Base-by-base conservation (phyloP, 2,113 vertebrate genomes). In the Mesitornis unicolor region DNA sequence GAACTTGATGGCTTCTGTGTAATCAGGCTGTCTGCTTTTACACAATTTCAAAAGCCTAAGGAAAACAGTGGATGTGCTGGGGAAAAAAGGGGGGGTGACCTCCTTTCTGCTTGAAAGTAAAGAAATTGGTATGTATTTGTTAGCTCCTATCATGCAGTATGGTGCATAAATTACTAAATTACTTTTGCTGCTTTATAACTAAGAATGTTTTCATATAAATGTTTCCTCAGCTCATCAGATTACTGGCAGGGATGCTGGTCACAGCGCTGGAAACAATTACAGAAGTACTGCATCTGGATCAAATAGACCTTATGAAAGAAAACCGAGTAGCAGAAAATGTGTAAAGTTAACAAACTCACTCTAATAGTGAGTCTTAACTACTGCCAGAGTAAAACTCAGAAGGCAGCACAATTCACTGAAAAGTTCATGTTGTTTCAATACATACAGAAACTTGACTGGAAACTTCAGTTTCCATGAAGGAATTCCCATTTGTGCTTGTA, bases 261-360 rank as follows among this genome's bases (percentile, higher is more conserved):
- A 33, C 3, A 69, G 21, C 83, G 80, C 86, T 86, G 84, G 90
- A 60, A 84, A 15, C 71, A 54, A 76, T 91, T 83, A 68, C 4
- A 3, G 63, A 15, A 77, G 19, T 50, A 29, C 35, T 84, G 50
- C 59, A 94, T 79, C 65, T 96, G 89, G 89, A 89, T 68, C 50
- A 7, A 87, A 64, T 79, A 35, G 76, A 74, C 24, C 75, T 75
- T 82, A 38, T 31, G 61, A 75, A 80, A 50, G 87, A 70, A 61
- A 92, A 93, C 68, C 61, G 18, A 9, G 57, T 71, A 97, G 85
- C 53, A 70, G 71, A 79, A 70, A 96, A 61, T 38, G 29, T 93
- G 82, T 67, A 51, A 91, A 94, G 76, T 77, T 95, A 80, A 64
- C 87, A 96, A 89, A 95, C 45, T 64, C 35, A 5, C 54, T 20